phyloP scores from a whole-genome alignment of 2,888 invertebrate species.

The Artemia sinica region DNA sequence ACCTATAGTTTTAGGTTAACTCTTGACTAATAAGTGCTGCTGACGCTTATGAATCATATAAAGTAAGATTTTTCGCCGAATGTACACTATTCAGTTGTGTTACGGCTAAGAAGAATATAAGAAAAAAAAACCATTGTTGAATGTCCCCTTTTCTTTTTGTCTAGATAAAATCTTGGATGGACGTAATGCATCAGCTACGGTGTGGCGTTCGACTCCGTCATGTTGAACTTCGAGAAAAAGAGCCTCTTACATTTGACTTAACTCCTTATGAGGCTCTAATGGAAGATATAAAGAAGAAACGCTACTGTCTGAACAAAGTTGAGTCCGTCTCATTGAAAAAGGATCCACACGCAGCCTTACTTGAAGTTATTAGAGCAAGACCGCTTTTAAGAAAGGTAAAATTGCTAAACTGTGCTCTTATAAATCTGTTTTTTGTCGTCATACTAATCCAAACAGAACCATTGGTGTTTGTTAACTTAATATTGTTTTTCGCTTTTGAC shows the following conservation, averaged over 20 bases:
- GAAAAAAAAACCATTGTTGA: background rate
- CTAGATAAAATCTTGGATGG: conserved; percentile 85
- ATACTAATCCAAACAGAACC: too few relatives aligned
- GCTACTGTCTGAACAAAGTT: conserved; percentile 72
- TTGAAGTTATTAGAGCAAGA: conserved; percentile 88
- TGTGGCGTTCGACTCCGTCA: conserved; percentile 86
- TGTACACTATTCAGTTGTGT: background rate
- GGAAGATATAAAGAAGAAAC: conserved; percentile 77
- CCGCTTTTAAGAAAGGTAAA: conserved; percentile 74
- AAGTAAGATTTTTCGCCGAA: too few relatives aligned
- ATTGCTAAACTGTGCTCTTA: too few relatives aligned
- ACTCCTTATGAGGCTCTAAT: conserved; percentile 92
- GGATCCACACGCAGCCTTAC: conserved; percentile 83
- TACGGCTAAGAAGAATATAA: background rate
- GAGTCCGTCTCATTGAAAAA: conserved; percentile 74
- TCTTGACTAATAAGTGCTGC: too few relatives aligned
- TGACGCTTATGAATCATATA: too few relatives aligned
- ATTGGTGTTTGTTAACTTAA: too few relatives aligned
- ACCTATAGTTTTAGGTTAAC: too few relatives aligned
- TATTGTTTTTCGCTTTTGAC: too few relatives aligned
- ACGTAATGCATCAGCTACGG: conserved; percentile 77
- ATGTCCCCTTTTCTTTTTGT: conserved; percentile 21
- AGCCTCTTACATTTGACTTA: conserved; percentile 73
- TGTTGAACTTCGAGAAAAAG: conserved; percentile 48
- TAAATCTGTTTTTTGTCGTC: too few relatives aligned